Percentiles rank a stretch among this genome's conserved stretches.
These are phyloP conservation scores for Drosophila kurseongensis DNA, from an alignment of 1,140 invertebrate species.

Conservation along the genomic window DNA sequence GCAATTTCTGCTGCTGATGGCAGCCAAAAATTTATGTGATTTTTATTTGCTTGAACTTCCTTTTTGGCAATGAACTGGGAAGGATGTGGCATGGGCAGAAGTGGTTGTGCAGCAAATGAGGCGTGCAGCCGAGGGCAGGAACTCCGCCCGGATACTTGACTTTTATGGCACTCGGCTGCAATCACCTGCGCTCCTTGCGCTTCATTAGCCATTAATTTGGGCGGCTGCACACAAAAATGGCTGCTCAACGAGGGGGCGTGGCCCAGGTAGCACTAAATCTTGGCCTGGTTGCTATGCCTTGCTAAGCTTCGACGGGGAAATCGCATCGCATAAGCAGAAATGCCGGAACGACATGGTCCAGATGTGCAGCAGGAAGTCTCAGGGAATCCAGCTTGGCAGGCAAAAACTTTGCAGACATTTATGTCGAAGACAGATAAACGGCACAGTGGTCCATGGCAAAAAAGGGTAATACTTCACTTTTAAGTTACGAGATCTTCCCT, in stretches of 20 bases:
- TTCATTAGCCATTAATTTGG: conserved; percentile 78
- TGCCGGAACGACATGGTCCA: conserved; percentile 23
- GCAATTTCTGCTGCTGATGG: conserved; percentile 43
- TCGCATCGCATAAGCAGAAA: conserved; percentile 48
- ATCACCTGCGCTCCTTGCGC: conserved; percentile 41
- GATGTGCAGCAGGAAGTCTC: conserved; percentile 40
- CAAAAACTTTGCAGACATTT: conserved; percentile 18
- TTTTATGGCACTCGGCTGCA: conserved; percentile 58
- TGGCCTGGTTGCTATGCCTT: conserved; percentile 38
- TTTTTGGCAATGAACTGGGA: conserved; percentile 35
- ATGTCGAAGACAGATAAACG: conserved; percentile 1
- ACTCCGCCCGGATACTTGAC: conserved; percentile 54
- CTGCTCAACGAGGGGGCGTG: conserved; percentile 19
- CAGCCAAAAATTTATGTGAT: conserved; percentile 63
- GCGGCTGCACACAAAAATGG: conserved; percentile 32
- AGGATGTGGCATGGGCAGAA: conserved; percentile 2
- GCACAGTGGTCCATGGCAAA: neutral
- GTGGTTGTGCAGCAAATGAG: conserved; percentile 69
- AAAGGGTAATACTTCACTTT: neutral
- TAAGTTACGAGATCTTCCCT: neutral
- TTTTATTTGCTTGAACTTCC: conserved; percentile 63
- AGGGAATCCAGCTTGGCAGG: conserved; percentile 7
- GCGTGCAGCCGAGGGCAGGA: conserved; percentile 34
- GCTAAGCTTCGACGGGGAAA: conserved; percentile 41
- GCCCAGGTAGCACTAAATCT: conserved; percentile 42